phyloP scores from a whole-genome alignment of 2,797 vertebrate genomes.

The Dallia pectoralis region DNA sequence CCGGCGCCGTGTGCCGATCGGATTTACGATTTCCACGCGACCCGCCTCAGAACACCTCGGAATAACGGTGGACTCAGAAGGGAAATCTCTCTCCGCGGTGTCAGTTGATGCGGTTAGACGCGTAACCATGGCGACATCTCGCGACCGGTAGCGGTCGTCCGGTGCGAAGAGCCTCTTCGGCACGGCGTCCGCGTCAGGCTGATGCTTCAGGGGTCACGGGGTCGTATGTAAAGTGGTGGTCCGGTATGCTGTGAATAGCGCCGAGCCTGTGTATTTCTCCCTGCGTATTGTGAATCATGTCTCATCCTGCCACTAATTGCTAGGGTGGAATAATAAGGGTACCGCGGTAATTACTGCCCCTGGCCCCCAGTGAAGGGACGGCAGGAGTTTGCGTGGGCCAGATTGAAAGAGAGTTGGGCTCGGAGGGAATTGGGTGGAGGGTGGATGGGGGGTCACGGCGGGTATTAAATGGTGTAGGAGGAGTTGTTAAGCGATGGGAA shows the following conservation, averaged over 20 bases:
- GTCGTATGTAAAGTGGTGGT: neutral
- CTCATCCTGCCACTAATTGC: neutral
- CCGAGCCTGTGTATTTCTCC: neutral
- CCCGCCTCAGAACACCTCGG: neutral
- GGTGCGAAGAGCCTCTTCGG: no score
- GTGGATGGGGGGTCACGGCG: neutral
- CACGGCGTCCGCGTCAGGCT: no score
- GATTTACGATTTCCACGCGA: neutral
- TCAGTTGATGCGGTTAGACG: no score
- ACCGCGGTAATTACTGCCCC: neutral
- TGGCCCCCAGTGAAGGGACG: neutral
- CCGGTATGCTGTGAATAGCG: neutral
- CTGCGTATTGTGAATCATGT: neutral
- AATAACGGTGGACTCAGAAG: no score
- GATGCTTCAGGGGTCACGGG: no score
- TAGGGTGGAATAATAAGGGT: neutral
- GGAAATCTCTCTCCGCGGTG: no score
- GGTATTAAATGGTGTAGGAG: neutral
- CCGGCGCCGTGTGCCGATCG: no score
- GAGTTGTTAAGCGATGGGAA: neutral
- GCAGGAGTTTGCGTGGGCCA: neutral
- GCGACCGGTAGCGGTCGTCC: no score
- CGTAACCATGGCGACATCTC: no score
- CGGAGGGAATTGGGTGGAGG: neutral
- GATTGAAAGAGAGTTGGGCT: neutral